Percentiles rank a stretch among this genome's conserved stretches.
These are phyloP conservation scores for Grapholita molesta DNA, from an alignment of 1,140 invertebrate genomes.

Conservation along the genomic window DNA sequence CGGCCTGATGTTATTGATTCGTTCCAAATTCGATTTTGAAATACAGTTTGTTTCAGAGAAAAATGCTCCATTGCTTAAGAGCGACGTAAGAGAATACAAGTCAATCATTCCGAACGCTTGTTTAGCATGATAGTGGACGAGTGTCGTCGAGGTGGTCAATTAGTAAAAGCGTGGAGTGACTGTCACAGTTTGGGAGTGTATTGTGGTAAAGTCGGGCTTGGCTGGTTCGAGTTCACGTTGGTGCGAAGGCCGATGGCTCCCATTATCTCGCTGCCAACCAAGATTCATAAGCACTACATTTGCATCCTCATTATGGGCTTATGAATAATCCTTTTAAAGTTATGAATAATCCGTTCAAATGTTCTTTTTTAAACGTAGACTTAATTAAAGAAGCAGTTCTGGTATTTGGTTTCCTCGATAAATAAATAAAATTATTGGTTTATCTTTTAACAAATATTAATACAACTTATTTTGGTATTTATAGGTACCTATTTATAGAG, in stretches of 20 bases:
- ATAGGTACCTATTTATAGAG: too few species aligned
- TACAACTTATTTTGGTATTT: too few species aligned
- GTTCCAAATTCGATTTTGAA: conserved; percentile 30
- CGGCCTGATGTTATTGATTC: conserved; percentile 18
- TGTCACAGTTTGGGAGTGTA: conserved; percentile 60
- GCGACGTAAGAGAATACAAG: conserved; percentile 34
- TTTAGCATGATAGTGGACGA: conserved; percentile 52
- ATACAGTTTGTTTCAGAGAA: conserved; percentile 35
- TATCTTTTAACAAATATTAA: background rate
- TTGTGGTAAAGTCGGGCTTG: conserved; percentile 27
- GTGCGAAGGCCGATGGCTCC: conserved; percentile 55
- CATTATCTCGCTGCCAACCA: conserved; percentile 48
- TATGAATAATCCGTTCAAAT: too few species aligned
- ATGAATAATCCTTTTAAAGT: conserved; percentile 61
- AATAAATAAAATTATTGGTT: background rate
- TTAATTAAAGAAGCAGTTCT: background rate
- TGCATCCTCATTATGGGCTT: conserved; percentile 59
- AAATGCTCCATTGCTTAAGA: conserved; percentile 40
- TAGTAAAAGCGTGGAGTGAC: conserved; percentile 67
- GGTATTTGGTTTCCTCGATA: background rate
- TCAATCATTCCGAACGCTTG: conserved; percentile 57
- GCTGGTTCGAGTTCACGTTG: conserved; percentile 43
- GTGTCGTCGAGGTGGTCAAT: conserved; percentile 58
- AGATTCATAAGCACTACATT: conserved; percentile 47
- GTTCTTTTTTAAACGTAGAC: background rate